Conservation (phyloP, 2,888 invertebrate genomes). For the Metacarcinus magister region DNA sequence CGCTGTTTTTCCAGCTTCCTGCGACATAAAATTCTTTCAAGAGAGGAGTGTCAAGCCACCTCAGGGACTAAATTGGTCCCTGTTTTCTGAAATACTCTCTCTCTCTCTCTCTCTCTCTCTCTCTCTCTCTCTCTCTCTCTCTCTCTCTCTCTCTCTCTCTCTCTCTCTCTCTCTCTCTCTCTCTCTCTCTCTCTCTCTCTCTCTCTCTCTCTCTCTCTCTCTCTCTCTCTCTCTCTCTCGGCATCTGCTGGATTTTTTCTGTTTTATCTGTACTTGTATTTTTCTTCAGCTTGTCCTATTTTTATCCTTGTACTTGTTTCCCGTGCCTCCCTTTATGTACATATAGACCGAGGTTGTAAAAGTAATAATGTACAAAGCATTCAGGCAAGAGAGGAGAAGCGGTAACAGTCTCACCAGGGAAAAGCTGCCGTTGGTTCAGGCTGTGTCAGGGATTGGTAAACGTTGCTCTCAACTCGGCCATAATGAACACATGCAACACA, state of each 20-base stretch:
- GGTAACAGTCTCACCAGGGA: too few species aligned
- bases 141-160: conserved; percentile 55
- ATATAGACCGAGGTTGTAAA: too few species aligned
- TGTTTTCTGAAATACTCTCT: not conserved
- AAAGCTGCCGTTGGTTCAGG: not conserved
- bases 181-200: not conserved
- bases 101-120: conserved; percentile 6
- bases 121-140: conserved; percentile 17
- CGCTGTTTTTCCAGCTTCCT: not conserved
- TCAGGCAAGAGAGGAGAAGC: too few species aligned
- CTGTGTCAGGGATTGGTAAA: too few species aligned
- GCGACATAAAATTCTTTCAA: not conserved
- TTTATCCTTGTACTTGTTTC: too few species aligned
- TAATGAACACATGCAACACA: too few species aligned
- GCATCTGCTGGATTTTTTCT: not conserved
- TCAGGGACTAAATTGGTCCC: not conserved
- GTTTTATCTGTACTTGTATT: not conserved
- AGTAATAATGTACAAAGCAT: too few species aligned
- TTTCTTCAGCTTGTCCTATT: not conserved
- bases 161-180: conserved; percentile 59
- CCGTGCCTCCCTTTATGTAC: too few species aligned
- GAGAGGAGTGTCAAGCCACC: not conserved
- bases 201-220: conserved; percentile 47
- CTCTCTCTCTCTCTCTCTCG: conserved; percentile 54
- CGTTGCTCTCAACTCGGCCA: too few species aligned